Base-by-base conservation (phyloP, 1,140 invertebrate species). In the Monomorium pharaonis region DNA sequence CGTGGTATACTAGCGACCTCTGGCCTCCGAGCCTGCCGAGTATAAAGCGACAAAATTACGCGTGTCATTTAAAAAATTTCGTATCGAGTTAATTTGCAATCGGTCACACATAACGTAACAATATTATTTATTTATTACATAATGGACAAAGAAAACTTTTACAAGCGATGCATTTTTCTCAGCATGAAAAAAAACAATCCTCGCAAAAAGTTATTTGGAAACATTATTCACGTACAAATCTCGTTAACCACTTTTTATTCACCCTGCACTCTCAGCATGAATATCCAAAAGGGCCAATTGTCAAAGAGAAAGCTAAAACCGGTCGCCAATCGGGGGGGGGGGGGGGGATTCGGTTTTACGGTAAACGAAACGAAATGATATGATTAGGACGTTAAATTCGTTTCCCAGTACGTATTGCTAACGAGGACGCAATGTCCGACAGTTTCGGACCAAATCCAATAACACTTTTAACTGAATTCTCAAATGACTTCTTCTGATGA, bases 281-380 rank as follows among this genome's bases (percentile, higher is more conserved):
- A 85, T 58, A 37, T 60, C 63, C 14, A 18, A 77, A 83, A 77
- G 33, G 30, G 33, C 3, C 63, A 54, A 62, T 81, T 51, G 54
- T 75, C 54, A 63, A 58, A 76, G 76, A 60, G 65, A 60, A 86
- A 65, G 74, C 76, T 65, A 84, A 85, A 89, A 56, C 81, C 63
- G 18, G 4, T 47, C 18, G 18, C 12, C 30, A 37, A 72, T 72
- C 16, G 27, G 21, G 16, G 56, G 18, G 62, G 42, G 58, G n/a
- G n/a, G n/a, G n/a, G 56, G 18, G 62, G 42, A 62, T 49, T 63
- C 56, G 69, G 84, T 86, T 91, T 88, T 77, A 90, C 72, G 70
- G 84, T 83, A 90, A 56, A 69, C 44, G 78, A 88, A 76, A 86
- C 76, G 63, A 84, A 89, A 91, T 86, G 87, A 90, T 86, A 80